These are phyloP conservation scores for Caenorhabditis uteleia DNA, from an alignment of 2,888 invertebrate genomes.

Conservation along the genomic window DNA sequence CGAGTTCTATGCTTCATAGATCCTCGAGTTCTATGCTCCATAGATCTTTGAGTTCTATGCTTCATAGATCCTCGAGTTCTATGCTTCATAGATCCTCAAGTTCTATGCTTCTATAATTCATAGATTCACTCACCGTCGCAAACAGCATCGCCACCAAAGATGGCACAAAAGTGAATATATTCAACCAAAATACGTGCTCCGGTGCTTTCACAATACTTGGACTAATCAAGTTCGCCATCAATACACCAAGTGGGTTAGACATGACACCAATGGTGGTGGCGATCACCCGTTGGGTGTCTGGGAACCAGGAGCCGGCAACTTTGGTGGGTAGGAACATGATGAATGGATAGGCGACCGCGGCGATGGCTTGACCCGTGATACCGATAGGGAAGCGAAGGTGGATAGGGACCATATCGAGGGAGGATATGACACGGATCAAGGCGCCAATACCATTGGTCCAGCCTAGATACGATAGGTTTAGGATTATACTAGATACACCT, in stretches of 20 bases:
- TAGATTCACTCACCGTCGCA: constrained; percentile 35
- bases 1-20: too few species aligned
- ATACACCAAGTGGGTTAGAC: constrained; percentile 67
- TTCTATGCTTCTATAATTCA: too few species aligned
- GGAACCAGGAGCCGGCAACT: constrained; percentile 69
- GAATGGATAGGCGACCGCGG: constrained; percentile 73
- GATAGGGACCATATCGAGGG: constrained; percentile 51
- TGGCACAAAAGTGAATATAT: constrained; percentile 61
- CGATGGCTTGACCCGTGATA: constrained; percentile 71
- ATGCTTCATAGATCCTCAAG: too few species aligned
- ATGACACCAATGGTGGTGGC: constrained; percentile 71
- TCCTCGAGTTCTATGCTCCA: too few species aligned
- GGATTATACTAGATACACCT: too few species aligned
- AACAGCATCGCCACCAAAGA: constrained; percentile 49
- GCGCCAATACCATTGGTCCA: constrained; percentile 72
- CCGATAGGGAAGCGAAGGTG: constrained; percentile 60
- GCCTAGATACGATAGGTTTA: too few species aligned
- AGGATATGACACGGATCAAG: constrained; percentile 69
- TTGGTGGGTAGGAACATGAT: constrained; percentile 73
- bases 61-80: too few species aligned
- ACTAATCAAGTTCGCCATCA: constrained; percentile 66
- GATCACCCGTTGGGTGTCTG: constrained; percentile 71
- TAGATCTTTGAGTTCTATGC: too few species aligned
- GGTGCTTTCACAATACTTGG: constrained; percentile 60
- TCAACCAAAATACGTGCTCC: constrained; percentile 59